Evolutionary conservation across 2,113 vertebrate species (phyloP).

Genomic region (Microtus oregoni): DNA sequence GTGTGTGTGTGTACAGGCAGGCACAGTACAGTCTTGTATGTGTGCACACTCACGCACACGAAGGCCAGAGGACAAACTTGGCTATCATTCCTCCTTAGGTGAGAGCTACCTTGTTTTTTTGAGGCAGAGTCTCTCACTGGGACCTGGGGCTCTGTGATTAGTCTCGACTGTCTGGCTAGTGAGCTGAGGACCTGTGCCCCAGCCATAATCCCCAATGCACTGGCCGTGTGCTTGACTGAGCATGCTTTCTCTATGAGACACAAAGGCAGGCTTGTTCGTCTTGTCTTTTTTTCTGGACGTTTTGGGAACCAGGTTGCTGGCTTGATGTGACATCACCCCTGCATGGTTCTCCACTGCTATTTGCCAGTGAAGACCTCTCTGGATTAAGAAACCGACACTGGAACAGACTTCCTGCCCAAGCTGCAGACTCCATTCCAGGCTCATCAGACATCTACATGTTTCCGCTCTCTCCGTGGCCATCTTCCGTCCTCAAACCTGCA

Average conservation of each 20-base stretch:
- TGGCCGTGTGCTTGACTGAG: not conserved
- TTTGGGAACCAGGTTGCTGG: not conserved
- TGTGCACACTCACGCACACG: not conserved
- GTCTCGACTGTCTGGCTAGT: not conserved
- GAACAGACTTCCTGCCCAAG: not conserved
- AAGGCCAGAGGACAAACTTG: not conserved
- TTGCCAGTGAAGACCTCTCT: not conserved
- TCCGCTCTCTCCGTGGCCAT: accelerated
- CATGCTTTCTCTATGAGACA: not conserved
- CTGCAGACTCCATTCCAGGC: not conserved
- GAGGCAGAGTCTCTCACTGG: not conserved
- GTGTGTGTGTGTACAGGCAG: not conserved
- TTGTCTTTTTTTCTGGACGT: not conserved
- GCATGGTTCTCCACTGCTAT: not conserved
- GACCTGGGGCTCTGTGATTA: not conserved
- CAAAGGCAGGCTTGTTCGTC: not conserved
- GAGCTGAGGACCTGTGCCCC: not conserved
- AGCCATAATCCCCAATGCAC: not conserved
- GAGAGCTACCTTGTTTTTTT: not conserved
- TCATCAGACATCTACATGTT: too few species aligned
- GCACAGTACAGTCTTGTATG: not conserved
- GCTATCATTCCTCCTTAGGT: not conserved
- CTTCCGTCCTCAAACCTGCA: not conserved
- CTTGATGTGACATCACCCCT: not conserved
- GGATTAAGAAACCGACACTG: not conserved